Percentiles rank a stretch among this genome's conserved stretches.
These are phyloP conservation scores for Sarcophaga subvicina DNA, from an alignment of 2,888 invertebrate genomes.

Conservation along the genomic window DNA sequence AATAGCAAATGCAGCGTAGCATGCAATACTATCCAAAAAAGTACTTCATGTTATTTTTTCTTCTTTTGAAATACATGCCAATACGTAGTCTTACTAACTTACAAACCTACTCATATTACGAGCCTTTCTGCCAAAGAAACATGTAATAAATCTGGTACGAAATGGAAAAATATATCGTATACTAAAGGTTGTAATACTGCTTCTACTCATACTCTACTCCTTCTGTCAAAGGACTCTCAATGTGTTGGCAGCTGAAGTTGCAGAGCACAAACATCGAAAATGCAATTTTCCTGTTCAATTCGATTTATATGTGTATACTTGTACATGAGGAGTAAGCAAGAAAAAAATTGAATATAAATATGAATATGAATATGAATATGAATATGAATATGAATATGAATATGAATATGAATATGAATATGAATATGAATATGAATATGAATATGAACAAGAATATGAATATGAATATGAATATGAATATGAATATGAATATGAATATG, in stretches of 20 bases:
- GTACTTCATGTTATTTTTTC: too few relatives aligned
- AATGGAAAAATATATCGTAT: neutral
- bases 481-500: too few relatives aligned
- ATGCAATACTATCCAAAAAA: slow-evolving; percentile 52
- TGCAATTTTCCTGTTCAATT: slow-evolving; percentile 55
- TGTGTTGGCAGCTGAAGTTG: slow-evolving; percentile 13
- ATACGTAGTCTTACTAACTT: neutral
- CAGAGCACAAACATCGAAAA: slow-evolving; percentile 26
- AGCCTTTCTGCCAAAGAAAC: too few relatives aligned
- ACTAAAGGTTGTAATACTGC: neutral
- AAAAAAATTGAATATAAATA: too few relatives aligned
- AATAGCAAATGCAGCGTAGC: slow-evolving; percentile 56
- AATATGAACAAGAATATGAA: too few relatives aligned
- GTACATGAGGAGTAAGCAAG: too few relatives aligned
- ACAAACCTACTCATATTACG: neutral
- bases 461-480: too few relatives aligned
- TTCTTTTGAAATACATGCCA: neutral
- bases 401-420: too few relatives aligned
- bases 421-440: too few relatives aligned
- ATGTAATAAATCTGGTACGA: too few relatives aligned
- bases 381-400: too few relatives aligned
- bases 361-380: too few relatives aligned
- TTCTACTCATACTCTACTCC: neutral
- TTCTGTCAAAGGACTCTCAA: neutral
- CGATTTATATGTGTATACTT: neutral